Evolutionary conservation across 2,113 vertebrate species (phyloP), one percentile per base, ranked within the genome.

Genomic region (Brienomyrus longianalis): DNA sequence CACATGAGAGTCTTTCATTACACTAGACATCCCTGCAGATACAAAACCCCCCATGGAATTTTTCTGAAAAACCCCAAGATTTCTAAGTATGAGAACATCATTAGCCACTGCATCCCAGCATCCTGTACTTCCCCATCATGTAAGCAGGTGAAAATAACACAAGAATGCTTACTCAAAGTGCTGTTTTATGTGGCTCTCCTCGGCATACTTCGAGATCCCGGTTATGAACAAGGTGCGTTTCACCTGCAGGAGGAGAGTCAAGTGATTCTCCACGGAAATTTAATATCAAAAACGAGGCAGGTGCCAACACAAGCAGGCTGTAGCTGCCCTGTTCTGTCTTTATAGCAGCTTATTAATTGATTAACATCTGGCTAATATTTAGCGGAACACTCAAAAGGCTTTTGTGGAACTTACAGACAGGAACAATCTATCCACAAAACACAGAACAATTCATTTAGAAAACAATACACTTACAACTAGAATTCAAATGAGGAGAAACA

Each of bases 151-250:
- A 35, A 52, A 66, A 45, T 21, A 47, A 74, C 19, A 13, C 21
- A 35, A 47, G 51, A 56, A 1, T 6, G 95, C 97, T 97, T 91
- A 99, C 98, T 99, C 98, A 95, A 99, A 99, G 95, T 99, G 98
- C 90, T 98, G 97, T 91, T 98, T 99, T 94, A 99, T 99, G 90
- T 99, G 97, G 88, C 94, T 96, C 74, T 98, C 96, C 92, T 99
- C 98, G 0, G 98, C 98, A 0, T 99, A 99, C 92, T 98, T 99
- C 88, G 98, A 99, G 92, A 99, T 98, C 11, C 98, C 98, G 5
- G 97, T 99, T 88, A 99, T 99, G 91, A 99, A 99, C 15, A 99
- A 97, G 89, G 98, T 99, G 89, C 98, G 95, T 92, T 99, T 99
- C 91, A 99, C 98, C 98, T 99, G 93, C 74, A 90, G 91, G 7